A percentile compares a stretch with the other conserved stretches of the same genome.
Evolutionary conservation across 2,888 invertebrate genomes (phyloP).

Genomic region (Chymomyza fuscimana): DNA sequence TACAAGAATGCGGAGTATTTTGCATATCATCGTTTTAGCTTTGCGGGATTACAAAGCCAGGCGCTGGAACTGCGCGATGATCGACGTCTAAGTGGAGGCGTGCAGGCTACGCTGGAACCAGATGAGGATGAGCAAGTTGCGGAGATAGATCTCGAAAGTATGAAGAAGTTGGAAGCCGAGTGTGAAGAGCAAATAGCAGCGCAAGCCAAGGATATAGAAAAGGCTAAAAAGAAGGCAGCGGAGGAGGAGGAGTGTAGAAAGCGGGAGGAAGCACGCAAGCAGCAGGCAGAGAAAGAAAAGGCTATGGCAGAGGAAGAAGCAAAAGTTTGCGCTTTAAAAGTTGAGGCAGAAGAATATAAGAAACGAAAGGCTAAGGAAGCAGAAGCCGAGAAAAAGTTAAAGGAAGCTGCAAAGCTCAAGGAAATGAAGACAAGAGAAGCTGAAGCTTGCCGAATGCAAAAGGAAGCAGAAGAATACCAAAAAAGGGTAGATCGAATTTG

Average conservation of each 20-base stretch:
- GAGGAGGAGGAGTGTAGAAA: no score
- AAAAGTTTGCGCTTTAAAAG: neutral
- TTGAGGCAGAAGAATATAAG: neutral
- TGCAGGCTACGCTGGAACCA: constrained; percentile 23
- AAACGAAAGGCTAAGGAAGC: neutral
- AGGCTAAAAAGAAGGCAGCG: constrained; percentile 6
- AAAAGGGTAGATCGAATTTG: no score
- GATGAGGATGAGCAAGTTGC: constrained; percentile 28
- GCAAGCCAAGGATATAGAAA: constrained; percentile 35
- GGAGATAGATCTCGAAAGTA: constrained; percentile 23
- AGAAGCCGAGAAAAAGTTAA: neutral
- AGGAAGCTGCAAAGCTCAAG: neutral
- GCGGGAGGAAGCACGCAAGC: neutral
- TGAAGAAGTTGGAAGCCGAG: constrained; percentile 40
- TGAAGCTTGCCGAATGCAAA: neutral
- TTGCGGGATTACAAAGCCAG: constrained; percentile 54
- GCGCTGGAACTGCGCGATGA: constrained; percentile 56
- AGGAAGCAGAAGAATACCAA: neutral
- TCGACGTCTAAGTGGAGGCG: constrained; percentile 25
- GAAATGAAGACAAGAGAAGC: neutral
- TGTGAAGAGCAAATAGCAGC: constrained; percentile 32
- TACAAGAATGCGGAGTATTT: constrained; percentile 76
- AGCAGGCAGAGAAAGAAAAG: constrained; percentile 22
- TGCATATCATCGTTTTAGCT: constrained; percentile 75
- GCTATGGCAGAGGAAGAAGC: constrained; percentile 4